Percentiles rank a stretch among this genome's conserved stretches.
phyloP scores from a whole-genome alignment of 2,888 invertebrate species.

The Choristoneura rosaceana region DNA sequence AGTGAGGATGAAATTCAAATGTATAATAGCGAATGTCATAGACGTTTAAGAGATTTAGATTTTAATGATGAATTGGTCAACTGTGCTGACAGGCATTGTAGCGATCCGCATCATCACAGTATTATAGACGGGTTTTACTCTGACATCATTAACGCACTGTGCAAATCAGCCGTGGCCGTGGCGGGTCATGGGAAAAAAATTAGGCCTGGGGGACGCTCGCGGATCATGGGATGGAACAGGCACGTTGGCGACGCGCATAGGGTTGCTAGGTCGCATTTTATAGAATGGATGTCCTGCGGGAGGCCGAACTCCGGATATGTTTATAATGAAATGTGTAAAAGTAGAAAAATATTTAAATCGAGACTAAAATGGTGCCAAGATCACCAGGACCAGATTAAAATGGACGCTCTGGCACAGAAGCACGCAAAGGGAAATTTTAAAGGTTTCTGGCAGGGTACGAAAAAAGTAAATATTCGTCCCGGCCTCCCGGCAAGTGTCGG shows the following conservation, averaged over 20 bases:
- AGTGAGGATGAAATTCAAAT: too few relatives aligned
- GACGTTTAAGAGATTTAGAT: too few relatives aligned
- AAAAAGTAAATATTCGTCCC: not conserved
- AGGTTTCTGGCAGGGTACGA: not conserved
- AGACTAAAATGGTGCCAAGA: not conserved
- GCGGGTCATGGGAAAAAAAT: too few relatives aligned
- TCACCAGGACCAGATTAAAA: not conserved
- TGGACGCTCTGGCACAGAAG: not conserved
- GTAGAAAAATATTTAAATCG: not conserved
- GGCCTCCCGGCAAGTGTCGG: not conserved
- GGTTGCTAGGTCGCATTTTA: not conserved
- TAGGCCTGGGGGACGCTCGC: too few relatives aligned
- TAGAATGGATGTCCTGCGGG: not conserved
- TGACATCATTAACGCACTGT: too few relatives aligned
- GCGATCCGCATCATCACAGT: too few relatives aligned
- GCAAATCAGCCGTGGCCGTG: too few relatives aligned
- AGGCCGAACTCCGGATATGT: not conserved
- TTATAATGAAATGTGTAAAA: not conserved
- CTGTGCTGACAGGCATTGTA: too few relatives aligned
- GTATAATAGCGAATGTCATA: too few relatives aligned
- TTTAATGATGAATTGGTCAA: too few relatives aligned
- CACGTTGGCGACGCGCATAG: not conserved
- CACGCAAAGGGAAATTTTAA: not conserved
- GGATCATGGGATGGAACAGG: not conserved
- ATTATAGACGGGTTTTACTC: too few relatives aligned